Base-by-base conservation (phyloP, 2,797 vertebrate genomes). In the Xenops minutus region DNA sequence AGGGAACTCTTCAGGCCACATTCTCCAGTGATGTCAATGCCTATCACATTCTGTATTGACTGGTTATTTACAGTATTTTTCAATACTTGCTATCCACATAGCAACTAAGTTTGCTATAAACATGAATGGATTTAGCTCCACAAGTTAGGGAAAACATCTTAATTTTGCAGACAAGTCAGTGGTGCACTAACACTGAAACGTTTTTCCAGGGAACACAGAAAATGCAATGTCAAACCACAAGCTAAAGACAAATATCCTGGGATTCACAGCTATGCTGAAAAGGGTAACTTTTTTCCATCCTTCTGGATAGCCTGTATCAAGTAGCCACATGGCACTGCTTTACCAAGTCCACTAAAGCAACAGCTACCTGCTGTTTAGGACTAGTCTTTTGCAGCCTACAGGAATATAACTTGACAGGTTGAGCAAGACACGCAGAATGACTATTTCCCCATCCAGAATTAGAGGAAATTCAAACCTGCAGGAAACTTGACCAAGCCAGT, bases 81-180 rank as follows among this genome's bases (percentile, higher is more conserved):
- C 55, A 72, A 29, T 72, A 75, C 30, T 77, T 77, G 46, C 30
- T 78, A 36, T n/a, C 41, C 34, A 39, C 1, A 2, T 58, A 81
- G 32, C 46, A 86, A 64, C 32, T 61, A 61, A 66, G 36, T 18
- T 82, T 49, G 20, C 58, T 43, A 59, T 36, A 81, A 58, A 69
- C 0, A 0, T 3, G 1, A 83, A 74, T 29, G 32, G 27, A 64
- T 67, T 88, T 85, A 46, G 4, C 10, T 52, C 14, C 29, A 15
- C 30, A 41, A 61, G 3, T 46, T 36, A 51, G 27, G 27, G 14
- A 43, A 85, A 34, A 46, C 2, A 62, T 22, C 14, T 41, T 43
- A 41, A 9, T 68, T 89, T 91, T 83, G 13, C 17, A 62, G 39
- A 43, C 18, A 77, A 69, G 36, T 43, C 41, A 62, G 32, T 3